Base-by-base conservation (phyloP, 2,113 vertebrate species). In the Melanerpes formicivorus region DNA sequence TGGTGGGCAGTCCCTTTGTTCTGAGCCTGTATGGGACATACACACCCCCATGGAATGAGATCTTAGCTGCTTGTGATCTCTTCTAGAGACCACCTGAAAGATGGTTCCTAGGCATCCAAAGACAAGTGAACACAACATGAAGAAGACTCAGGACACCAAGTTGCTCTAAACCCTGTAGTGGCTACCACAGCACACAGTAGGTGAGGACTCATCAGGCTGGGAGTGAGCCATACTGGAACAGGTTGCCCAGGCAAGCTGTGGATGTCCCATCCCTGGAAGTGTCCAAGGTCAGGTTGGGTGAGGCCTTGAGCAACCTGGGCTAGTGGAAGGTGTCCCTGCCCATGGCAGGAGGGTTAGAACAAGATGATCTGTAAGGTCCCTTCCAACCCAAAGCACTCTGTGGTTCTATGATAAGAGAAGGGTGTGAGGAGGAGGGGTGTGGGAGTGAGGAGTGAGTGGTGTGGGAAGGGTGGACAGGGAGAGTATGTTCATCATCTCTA, bases 401-500 rank as follows among this genome's bases (percentile, higher is more conserved):
- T 32, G 10, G 12, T 60, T 32, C 58, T 60, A 4, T 32, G 58
- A 60, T 60, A 59, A 30, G 30, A 69, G 59, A 69, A 84, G 40
- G 40, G 37, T 37, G 37, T 37, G 37, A 37, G 37, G 37, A 37
- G 37, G 37, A 37, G 37, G 9, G 37, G 37, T 37, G 37, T 37
- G 37, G 37, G 37, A 37, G 37, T 37, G 37, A 37, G 37, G 37
- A 37, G 26, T 27, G 71, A 29, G 60, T 71, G 63, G 21, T 42
- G 37, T 37, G 65, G 72, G 67, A 85, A 93, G 79, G 84, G 84
- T 76, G 89, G 84, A 52, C 70, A 72, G 30, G 70, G 66, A 79
- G 40, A 72, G n/a, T 30, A n/a, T 73, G 67, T 70, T 92, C 46
- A 5, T 46, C 23, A 16, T 19, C 81, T 90, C 46, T 84, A 23